phyloP scores from a whole-genome alignment of 2,888 invertebrate species.

The Gari tellinella region DNA sequence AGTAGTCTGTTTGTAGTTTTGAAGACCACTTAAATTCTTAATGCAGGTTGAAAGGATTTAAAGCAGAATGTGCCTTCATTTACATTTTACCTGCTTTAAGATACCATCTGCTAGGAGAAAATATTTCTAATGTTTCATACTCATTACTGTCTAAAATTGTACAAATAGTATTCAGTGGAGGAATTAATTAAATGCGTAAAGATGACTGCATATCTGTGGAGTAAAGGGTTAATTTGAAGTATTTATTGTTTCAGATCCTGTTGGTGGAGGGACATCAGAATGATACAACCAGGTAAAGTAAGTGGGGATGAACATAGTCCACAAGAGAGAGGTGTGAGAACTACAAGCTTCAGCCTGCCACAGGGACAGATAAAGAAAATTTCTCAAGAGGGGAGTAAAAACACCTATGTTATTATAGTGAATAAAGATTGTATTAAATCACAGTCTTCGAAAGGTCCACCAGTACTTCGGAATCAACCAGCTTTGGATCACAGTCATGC shows the following conservation, averaged over 20 bases:
- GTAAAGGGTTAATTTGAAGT: too few relatives aligned
- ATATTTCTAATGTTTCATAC: too few relatives aligned
- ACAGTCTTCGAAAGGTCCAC: constrained; percentile 20
- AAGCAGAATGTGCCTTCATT: too few relatives aligned
- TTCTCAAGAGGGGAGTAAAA: constrained; percentile 57
- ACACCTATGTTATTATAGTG: constrained; percentile 67
- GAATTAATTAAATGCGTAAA: too few relatives aligned
- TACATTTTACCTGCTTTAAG: too few relatives aligned
- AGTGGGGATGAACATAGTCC: constrained; percentile 22
- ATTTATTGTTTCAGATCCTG: constrained; percentile 5
- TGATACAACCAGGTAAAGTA: constrained; percentile 27
- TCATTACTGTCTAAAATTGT: too few relatives aligned
- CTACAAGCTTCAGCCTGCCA: background rate
- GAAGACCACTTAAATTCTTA: too few relatives aligned
- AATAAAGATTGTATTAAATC: constrained; percentile 58
- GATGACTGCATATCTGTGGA: too few relatives aligned
- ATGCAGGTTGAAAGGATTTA: too few relatives aligned
- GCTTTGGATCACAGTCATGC: constrained; percentile 1
- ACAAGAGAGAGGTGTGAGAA: constrained; percentile 1
- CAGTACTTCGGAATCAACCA: constrained; percentile 13
- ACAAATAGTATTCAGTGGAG: too few relatives aligned
- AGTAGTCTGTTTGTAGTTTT: too few relatives aligned
- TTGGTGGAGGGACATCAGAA: constrained; percentile 1
- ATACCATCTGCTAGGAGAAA: too few relatives aligned
- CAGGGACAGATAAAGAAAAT: constrained; percentile 61